Evolutionary conservation across 53 echinoderm and acorn worm genomes (phyloP), one percentile per base, ranked within the genome.

Genomic region (Antedon mediterranea): DNA sequence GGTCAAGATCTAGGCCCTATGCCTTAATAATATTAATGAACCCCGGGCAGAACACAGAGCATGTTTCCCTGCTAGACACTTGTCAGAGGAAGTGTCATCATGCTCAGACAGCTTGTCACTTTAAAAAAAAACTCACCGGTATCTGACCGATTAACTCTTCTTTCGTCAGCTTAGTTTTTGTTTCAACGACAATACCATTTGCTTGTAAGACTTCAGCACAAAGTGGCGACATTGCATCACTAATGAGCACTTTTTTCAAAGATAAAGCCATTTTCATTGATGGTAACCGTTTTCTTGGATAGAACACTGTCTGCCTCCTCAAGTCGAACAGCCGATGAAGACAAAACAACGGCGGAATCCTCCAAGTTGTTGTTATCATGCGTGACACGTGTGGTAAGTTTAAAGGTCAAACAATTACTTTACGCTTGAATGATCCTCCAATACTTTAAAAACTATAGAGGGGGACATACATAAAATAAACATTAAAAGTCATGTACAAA

Each of bases 81-180:
- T 4, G 4, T 11, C 4, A 11, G 4, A 37, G 37, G 37, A 6
- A 11, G 37, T 37, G 37, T 37, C 37, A 37, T 37, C 37, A 37
- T 11, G 4, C 37, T 37, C 37, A 37, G 11, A 37, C 37, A 37
- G n/a, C n/a, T 11, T 6, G 37, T 37, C 37, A 37, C 37, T 37
- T 26, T 13, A 41, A 13, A 41, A 41, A n/a, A n/a, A n/a, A 13
- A 89, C 85, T 89, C 74, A 94, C 95, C 84, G 85, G 91, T 34
- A 94, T 94, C 89, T 86, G 85, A 0, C 89, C 91, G 72, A 94
- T 80, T 31, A 94, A 79, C 57, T 94, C 84, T 41, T 89, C 95
- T 78, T 94, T 94, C 18, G 83, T 85, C 79, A 94, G 72, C 80
- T 91, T 94, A 18, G 95, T 89, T 71, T 91, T 91, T 73, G 85